Base-by-base conservation (phyloP, 2,113 vertebrate genomes). In the Nesogale talazaci region DNA sequence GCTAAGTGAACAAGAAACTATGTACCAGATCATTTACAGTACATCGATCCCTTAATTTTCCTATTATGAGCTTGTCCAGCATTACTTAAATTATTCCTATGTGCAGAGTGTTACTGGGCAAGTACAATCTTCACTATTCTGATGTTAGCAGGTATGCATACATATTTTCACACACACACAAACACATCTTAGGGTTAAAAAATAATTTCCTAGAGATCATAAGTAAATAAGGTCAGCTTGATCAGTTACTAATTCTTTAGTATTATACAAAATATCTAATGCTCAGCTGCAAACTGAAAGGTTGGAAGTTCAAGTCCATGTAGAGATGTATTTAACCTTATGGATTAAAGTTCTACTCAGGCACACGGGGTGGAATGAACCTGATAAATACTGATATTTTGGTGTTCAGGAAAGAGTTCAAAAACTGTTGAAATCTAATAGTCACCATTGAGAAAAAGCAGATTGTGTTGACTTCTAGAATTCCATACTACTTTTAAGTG, bases 81-180 rank as follows among this genome's bases (percentile, higher is more conserved):
- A 75, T 61, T 92, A 94, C 69, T 95, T 96, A 88, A 98, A 95
- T 97, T 97, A 97, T 89, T 78, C 84, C 88, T 25, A 16, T 93
- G 88, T 96, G 80, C 63, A 96, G 94, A 97, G 89, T 95, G 94
- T 95, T 91, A 89, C 65, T 92, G 92, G 85, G 46, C 86, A 97
- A 96, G 94, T 72, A 95, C 86, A 87, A n/a, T 75, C 80, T 81
- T 95, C 93, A 95, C 87, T 84, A 77, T 91, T 36, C 40, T 86
- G 96, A 97, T 94, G 93, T 94, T 89, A 95, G 52, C 83, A 34
- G 38, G 42, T 79, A 12, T 69, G 46, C 14, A 52, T 52, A 52
- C 14, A 12, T 52, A 52, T 6, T 52, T 36, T 25, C 38, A 23
- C 12, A 63, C 4, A 83, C 4, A 67, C 15, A 83, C 10, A 67